Conservation (phyloP, 2,888 invertebrate species). For the Biston betularia region DNA sequence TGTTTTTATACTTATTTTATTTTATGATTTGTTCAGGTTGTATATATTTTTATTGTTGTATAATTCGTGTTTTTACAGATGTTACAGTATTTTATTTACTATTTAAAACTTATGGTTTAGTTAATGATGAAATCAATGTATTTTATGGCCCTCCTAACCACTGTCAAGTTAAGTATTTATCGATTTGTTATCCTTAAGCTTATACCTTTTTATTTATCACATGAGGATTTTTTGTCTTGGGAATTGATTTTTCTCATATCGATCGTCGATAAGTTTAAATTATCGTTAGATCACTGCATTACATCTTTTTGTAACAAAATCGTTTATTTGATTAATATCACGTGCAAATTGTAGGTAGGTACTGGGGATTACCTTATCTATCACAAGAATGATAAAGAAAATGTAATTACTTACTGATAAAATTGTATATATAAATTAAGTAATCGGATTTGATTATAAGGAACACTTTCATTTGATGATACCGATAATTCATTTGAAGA, state of each 20-base stretch:
- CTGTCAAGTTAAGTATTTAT: no score
- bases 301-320: slow-evolving; percentile 11
- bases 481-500: slow-evolving; percentile 14
- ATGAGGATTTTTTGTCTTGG: neutral
- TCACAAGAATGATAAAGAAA: slow-evolving; percentile 11
- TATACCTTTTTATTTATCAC: neutral
- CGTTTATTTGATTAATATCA: slow-evolving; percentile 20
- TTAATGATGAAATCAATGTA: no score
- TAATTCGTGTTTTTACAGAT: no score
- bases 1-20: neutral
- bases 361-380: slow-evolving; percentile 33
- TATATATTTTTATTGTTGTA: no score
- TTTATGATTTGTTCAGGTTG: neutral
- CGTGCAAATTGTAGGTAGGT: slow-evolving; percentile 16
- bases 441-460: slow-evolving; percentile 25
- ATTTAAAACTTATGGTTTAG: no score
- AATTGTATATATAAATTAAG: slow-evolving; percentile 24
- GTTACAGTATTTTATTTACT: no score
- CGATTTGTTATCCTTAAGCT: neutral
- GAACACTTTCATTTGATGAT: slow-evolving; percentile 33
- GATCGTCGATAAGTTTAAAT: neutral
- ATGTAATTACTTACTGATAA: slow-evolving; percentile 18
- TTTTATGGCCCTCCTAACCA: no score
- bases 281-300: neutral
- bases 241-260: neutral